phyloP scores from a whole-genome alignment of 92 coral and sea anemone genomes.

The Phenganax marumi region DNA sequence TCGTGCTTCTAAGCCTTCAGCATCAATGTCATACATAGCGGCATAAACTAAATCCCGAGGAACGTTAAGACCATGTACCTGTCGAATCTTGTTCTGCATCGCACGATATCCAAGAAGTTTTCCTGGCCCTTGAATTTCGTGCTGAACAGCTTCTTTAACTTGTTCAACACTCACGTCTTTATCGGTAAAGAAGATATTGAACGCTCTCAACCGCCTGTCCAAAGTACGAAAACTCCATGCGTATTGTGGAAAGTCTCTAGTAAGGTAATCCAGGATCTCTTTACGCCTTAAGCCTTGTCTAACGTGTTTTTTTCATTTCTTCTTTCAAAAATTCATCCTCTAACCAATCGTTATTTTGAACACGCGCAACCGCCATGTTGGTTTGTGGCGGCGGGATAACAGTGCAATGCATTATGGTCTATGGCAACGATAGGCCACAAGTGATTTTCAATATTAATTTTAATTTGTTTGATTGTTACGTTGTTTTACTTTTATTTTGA shows the following conservation, averaged over 20 bases:
- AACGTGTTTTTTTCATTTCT: neutral
- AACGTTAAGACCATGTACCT: neutral
- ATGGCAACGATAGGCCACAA: no score
- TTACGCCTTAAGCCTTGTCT: neutral
- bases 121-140: neutral
- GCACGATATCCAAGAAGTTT: no score
- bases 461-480: no score
- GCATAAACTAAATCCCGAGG: neutral
- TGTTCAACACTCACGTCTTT: neutral
- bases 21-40: neutral
- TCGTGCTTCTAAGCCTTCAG: neutral
- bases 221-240: neutral
- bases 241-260: neutral
- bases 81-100: neutral
- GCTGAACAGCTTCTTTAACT: neutral
- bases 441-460: no score
- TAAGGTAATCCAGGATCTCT: no score
- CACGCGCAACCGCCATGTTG: no score
- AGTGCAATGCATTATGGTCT: no score
- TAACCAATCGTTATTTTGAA: no score
- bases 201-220: neutral
- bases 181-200: neutral
- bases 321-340: neutral
- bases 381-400: no score
- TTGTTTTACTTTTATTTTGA: no score